These are phyloP conservation scores for Campoplex nolae DNA, from an alignment of 2,888 invertebrate genomes.

Conservation along the genomic window DNA sequence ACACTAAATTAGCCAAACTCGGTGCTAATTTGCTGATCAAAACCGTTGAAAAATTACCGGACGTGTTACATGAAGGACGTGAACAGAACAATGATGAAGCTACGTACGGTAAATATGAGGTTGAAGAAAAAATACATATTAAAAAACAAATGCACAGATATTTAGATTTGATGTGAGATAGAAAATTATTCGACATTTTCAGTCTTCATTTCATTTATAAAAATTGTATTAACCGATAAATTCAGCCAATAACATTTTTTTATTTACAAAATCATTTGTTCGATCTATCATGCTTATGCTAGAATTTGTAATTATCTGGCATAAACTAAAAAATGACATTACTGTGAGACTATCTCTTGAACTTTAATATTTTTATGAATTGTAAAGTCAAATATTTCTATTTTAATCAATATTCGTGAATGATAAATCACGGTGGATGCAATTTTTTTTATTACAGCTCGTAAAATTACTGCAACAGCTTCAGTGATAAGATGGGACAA, in stretches of 20 bases:
- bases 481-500: conserved; percentile 89
- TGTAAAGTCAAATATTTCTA: not conserved
- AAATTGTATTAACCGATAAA: not conserved
- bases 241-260: not conserved
- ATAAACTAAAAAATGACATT: not conserved
- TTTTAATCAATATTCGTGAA: not conserved
- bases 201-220: not conserved
- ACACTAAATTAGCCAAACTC: conserved; percentile 87
- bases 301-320: not conserved
- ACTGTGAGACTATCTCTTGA: not conserved
- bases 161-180: not conserved
- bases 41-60: conserved; percentile 87
- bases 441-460: conserved; percentile 87
- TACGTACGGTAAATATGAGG: conserved; percentile 88
- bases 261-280: not conserved
- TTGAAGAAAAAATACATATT: not conserved
- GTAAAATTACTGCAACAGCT: conserved; percentile 88
- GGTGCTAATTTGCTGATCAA: conserved; percentile 90
- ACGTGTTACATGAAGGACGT: conserved; percentile 86
- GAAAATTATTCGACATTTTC: not conserved
- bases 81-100: conserved; percentile 88
- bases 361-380: not conserved
- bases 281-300: not conserved
- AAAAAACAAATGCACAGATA: not conserved
- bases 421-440: not conserved